Evolutionary conservation across 92 coral and sea anemone species (phyloP), one percentile per base, ranked within the genome.

Genomic region (Desmophyllum pertusum): DNA sequence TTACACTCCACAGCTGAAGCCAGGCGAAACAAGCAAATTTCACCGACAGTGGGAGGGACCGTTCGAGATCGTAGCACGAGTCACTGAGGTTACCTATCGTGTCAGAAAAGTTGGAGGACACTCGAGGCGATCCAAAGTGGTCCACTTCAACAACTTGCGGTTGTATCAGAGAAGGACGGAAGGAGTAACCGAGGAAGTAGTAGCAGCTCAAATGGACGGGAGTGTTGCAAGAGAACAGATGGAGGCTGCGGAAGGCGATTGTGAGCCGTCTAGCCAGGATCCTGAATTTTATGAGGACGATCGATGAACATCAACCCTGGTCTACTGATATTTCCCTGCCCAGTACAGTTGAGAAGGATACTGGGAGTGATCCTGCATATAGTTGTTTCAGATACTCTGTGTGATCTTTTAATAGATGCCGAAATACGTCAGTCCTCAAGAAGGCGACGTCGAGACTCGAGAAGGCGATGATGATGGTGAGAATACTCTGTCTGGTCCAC

Each of bases 41-140:
- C 90, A 87, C 75, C 40, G 87, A 19, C 50, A 80, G n/a, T 86
- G 90, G 88, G 68, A 73, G 21, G 93, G 93, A 5, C 93, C 87
- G 7, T 90, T 3, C 52, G 64, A 36, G 73, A 59, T 90, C 51
- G 68, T 90, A 17, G 37, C 72, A 27, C 77, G 57, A 30, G 50
- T 78, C 64, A 84, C 85, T 0, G 85, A 89, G 71, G 92, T 84
- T 19, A 89, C 89, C 31, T 78, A 89, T 30, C 39, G 77, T 50
- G 72, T 87, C 29, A 62, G 51, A 30, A 82, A 79, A 61, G 72
- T 43, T 77, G 50, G 42, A 39, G 51, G 39, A n/a, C 40, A 10
- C 39, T 67, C 75, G 8, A 73, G 77, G 75, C 6, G 79, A 40
- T 52, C 75, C 36, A 57, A 74, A 43, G 82, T 64, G 19, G 80